Evolutionary conservation across 2,113 vertebrate species (phyloP).

Genomic region (Marmota flaviventris): DNA sequence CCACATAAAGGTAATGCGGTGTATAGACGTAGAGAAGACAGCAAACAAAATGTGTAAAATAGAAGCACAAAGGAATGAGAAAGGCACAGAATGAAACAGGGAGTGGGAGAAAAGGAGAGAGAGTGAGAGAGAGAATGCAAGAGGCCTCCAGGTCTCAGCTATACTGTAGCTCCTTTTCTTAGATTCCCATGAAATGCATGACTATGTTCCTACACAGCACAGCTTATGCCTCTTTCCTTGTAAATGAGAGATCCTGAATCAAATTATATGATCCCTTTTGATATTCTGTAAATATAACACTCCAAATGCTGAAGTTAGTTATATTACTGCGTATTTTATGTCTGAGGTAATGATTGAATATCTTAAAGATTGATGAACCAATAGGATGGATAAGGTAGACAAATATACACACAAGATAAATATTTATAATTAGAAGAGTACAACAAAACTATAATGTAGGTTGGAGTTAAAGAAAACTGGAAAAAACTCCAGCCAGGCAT

Average conservation of each 20-base stretch:
- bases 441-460: background rate
- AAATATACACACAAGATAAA: conserved; percentile 5
- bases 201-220: background rate
- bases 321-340: background rate
- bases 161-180: background rate
- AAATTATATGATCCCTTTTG: background rate
- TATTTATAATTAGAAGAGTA: background rate
- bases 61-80: background rate
- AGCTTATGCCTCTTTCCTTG: background rate
- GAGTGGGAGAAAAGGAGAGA: too few relatives aligned
- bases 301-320: background rate
- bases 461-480: background rate
- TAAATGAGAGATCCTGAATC: background rate
- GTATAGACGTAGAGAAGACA: background rate
- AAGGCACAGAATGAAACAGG: background rate
- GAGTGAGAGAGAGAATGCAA: background rate
- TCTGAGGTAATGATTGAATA: background rate
- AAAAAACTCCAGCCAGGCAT: background rate
- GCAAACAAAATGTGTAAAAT: background rate
- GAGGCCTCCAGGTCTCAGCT: background rate
- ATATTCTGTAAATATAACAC: background rate
- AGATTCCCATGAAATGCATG: background rate
- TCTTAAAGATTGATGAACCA: conserved; percentile 1
- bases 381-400: background rate
- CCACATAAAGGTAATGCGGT: background rate